Conservation (phyloP, 1,140 invertebrate species). For the Saccostrea glomerata region DNA sequence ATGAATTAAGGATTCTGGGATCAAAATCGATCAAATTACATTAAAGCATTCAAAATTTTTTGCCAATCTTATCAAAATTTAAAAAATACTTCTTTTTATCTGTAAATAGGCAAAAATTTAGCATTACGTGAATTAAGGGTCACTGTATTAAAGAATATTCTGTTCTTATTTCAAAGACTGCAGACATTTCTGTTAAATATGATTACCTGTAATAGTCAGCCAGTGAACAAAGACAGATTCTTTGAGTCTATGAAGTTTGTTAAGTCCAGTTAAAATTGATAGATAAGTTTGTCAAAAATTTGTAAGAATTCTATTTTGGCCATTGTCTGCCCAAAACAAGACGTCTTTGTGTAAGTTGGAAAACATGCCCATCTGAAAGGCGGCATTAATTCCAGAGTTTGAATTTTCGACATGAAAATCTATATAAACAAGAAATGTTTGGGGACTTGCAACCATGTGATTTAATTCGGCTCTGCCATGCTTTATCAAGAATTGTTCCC, state of each 20-base stretch:
- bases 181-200: neutral
- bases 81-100: too few species aligned
- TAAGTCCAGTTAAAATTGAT: conserved; percentile 9
- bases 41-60: too few species aligned
- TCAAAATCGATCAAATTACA: too few species aligned
- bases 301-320: conserved; percentile 13
- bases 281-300: conserved; percentile 23
- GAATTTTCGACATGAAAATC: conserved; percentile 33
- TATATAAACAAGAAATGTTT: conserved; percentile 35
- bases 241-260: neutral
- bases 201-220: neutral
- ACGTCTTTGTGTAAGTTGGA: neutral
- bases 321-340: neutral
- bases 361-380: conserved; percentile 17
- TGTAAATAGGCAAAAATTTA: too few species aligned
- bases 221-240: neutral
- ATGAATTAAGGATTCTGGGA: too few species aligned
- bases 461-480: conserved; percentile 7
- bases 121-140: too few species aligned
- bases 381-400: conserved; percentile 28
- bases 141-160: neutral
- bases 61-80: too few species aligned
- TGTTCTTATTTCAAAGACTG: neutral
- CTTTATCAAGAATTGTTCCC: conserved; percentile 15
- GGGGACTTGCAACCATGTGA: conserved; percentile 29